Base-by-base conservation (phyloP, 2,797 vertebrate genomes). In the Lagocephalus sceleratus region DNA sequence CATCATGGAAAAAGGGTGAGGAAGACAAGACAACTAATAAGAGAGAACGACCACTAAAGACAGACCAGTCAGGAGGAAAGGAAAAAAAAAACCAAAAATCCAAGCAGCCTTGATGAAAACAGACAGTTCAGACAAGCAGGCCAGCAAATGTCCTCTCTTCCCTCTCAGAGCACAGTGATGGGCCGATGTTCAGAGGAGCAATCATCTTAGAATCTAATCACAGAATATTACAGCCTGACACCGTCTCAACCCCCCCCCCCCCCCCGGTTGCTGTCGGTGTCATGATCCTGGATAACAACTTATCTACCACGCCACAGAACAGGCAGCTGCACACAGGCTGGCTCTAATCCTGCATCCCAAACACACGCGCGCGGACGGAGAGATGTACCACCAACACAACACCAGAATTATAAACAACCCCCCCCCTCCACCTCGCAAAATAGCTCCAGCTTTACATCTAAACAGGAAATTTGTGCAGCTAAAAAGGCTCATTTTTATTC, bases 151-250 rank as follows among this genome's bases (percentile, higher is more conserved):
- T 20, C 49, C 35, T 19, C 26, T 43, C 38, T 52, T 50, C 0
- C 6, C 32, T 20, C 20, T 62, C 53, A 35, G 40, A 54, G 32
- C 46, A 20, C 44, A 45, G n/a, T 19, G 61, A 71, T 47, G 56
- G 67, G 43, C 32, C 51, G 1, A 10, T 20, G 47, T 17, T 62
- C 54, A 25, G 53, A 68, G 60, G 62, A 82, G 78, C 61, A 68
- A 73, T 79, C 66, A 58, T 51, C 52, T n/a, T 50, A 54, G 45
- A 63, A 79, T 76, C 46, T 75, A 71, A 82, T 83, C 75, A 70
- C 47, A 21, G 68, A 52, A 56, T 52, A 77, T 81, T 60, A 66
- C 54, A 71, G 60, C 54, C 11, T 6, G 42, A 53, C 47, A 35
- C 35, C 11, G n/a, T 68, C 57, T 66, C 47, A 5, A 35, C 5